These are phyloP conservation scores for Raja brachyura DNA, from an alignment of 2,113 vertebrate species.

Conservation along the genomic window DNA sequence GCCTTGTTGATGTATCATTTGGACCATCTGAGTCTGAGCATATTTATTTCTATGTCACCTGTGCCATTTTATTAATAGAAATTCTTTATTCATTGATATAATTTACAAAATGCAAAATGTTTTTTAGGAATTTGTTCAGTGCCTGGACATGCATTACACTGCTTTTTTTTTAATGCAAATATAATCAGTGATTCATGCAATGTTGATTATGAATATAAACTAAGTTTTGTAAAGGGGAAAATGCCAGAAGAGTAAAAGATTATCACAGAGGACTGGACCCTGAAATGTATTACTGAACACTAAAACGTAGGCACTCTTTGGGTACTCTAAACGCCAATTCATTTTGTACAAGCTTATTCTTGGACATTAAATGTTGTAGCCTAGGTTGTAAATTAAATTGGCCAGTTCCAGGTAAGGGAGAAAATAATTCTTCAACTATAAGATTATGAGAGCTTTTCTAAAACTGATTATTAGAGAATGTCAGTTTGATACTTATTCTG, in stretches of 20 bases:
- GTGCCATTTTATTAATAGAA: not conserved
- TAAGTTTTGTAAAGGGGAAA: not conserved
- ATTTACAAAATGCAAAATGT: not conserved
- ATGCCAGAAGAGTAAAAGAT: not conserved
- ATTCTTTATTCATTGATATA: not conserved
- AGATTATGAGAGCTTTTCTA: not conserved
- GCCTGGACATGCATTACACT: not conserved
- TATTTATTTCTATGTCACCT: constrained; percentile 8
- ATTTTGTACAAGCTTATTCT: not conserved
- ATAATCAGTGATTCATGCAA: not conserved
- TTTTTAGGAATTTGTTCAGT: not conserved
- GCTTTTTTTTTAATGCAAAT: not conserved
- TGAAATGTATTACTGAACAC: not conserved
- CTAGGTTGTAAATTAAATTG: not conserved
- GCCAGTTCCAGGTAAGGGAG: not conserved
- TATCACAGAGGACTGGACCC: not conserved
- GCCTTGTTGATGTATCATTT: not conserved
- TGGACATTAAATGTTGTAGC: not conserved
- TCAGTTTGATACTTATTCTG: not conserved
- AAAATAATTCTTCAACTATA: not conserved
- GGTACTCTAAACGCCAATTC: not conserved
- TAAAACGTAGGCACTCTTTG: not conserved
- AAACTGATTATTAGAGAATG: not conserved
- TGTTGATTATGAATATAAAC: not conserved
- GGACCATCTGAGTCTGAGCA: not conserved